Evolutionary conservation across 2,113 vertebrate species (phyloP), one percentile per base, ranked within the genome.

Genomic region (Caranx ignobilis): DNA sequence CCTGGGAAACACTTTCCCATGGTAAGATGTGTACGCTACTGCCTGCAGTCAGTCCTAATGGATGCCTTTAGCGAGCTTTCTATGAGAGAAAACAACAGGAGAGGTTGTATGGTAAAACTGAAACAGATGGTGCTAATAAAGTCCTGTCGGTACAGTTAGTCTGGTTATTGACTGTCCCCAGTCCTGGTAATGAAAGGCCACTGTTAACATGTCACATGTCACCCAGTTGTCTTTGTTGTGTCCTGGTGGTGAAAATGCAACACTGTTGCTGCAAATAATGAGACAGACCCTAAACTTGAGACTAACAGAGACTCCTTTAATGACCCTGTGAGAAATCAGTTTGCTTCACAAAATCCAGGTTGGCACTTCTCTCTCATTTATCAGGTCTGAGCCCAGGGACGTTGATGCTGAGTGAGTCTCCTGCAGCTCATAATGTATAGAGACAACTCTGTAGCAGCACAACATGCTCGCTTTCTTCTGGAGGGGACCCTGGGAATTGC

Each of bases 41-140:
- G 88, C 77, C 87, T 65, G 48, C 74, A 72, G 77, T 60, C 63
- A 21, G 45, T 80, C 79, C 66, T 87, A 92, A 87, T 91, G 82
- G 91, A 85, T 79, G 88, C 79, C 87, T 88, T 87, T 56, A 93
- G 92, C 83, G 43, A 59, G 78, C 67, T 88, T 87, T 79, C 91
- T 91, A 82, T 90, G 86, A 88, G 79, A 74, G 70, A 79, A 88
- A 91, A 91, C 90, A 92, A 88, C 81, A 88, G 76, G 84, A 92
- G 82, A 91, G 84, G 77, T 75, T 82, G 72, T 71, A 64, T 69
- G 87, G 86, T 87, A 91, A 94, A 94, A 88, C 89, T 67, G 79
- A 92, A 95, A 87, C 94, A 95, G 92, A 93, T 95, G 94, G 82
- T n/a, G 37, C 84, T 93, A 91, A 93, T 93, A 91, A 93, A 93